Evolutionary conservation across 2,888 invertebrate genomes (phyloP).

Genomic region (Allacma fusca): DNA sequence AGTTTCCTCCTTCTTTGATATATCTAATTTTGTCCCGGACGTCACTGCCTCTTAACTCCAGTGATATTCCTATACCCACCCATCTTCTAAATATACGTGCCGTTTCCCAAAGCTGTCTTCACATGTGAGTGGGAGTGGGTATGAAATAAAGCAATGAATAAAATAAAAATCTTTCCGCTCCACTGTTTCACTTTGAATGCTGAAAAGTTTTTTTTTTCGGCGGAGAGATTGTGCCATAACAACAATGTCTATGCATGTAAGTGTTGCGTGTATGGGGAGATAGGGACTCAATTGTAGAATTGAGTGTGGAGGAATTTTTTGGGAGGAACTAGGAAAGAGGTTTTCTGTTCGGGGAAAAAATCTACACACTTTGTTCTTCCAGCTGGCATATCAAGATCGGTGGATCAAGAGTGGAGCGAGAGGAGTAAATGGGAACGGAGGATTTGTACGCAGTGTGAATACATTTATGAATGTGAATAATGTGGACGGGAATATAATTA

Average conservation of each 20-base stretch:
- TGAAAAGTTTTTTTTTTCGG: background rate
- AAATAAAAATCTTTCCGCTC: conserved; percentile 30
- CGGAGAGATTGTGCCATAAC: background rate
- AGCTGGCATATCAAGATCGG: background rate
- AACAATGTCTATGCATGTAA: background rate
- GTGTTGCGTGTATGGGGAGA: background rate
- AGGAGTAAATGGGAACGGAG: background rate
- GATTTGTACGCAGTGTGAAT: conserved; percentile 4
- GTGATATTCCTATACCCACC: too few relatives aligned
- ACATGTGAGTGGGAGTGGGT: background rate
- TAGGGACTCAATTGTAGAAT: too few relatives aligned
- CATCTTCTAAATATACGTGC: too few relatives aligned
- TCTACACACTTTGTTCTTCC: background rate
- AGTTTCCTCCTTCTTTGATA: too few relatives aligned
- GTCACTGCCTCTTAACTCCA: too few relatives aligned
- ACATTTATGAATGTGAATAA: conserved; percentile 20
- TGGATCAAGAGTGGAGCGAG: background rate
- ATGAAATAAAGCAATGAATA: conserved; percentile 14
- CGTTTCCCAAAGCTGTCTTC: background rate
- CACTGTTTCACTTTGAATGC: background rate
- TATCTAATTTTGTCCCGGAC: too few relatives aligned
- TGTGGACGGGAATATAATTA: conserved; percentile 16
- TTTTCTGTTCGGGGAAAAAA: background rate
- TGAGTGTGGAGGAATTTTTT: too few relatives aligned
- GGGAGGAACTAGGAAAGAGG: background rate